Conservation (phyloP, 1,140 invertebrate species). For the Drosophila neocordata region DNA sequence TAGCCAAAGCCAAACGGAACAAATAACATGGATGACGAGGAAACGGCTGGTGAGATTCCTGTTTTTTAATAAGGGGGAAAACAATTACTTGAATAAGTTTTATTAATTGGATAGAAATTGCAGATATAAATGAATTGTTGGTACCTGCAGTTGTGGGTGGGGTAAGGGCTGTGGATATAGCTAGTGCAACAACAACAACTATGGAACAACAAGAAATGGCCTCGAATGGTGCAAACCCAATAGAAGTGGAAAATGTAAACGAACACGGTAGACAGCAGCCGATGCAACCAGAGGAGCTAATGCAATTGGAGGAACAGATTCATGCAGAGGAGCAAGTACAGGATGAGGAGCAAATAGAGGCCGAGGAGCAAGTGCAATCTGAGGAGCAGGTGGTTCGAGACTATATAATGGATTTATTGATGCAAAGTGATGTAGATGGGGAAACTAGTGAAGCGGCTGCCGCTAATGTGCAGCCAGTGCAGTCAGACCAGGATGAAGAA, state of each 20-base stretch:
- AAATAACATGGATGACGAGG: conserved; percentile 62
- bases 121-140: conserved; percentile 31
- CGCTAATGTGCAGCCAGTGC: not conserved
- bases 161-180: not conserved
- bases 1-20: not conserved
- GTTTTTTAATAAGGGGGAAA: not conserved
- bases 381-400: not conserved
- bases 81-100: not conserved
- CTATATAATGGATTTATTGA: not conserved
- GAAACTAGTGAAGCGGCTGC: not conserved
- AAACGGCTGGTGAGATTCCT: conserved; percentile 39
- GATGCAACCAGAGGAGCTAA: not conserved
- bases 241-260: not conserved
- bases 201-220: too few relatives aligned
- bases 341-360: not conserved
- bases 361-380: not conserved
- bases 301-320: not conserved
- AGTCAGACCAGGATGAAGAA: not conserved
- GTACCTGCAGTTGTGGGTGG: not conserved
- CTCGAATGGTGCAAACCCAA: conserved; percentile 15
- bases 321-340: not conserved
- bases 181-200: not conserved
- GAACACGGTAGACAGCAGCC: too few relatives aligned
- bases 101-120: conserved; percentile 51
- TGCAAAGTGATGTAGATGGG: not conserved